Conservation (phyloP, 2,113 vertebrate species). For the Girardinichthys multiradiatus region DNA sequence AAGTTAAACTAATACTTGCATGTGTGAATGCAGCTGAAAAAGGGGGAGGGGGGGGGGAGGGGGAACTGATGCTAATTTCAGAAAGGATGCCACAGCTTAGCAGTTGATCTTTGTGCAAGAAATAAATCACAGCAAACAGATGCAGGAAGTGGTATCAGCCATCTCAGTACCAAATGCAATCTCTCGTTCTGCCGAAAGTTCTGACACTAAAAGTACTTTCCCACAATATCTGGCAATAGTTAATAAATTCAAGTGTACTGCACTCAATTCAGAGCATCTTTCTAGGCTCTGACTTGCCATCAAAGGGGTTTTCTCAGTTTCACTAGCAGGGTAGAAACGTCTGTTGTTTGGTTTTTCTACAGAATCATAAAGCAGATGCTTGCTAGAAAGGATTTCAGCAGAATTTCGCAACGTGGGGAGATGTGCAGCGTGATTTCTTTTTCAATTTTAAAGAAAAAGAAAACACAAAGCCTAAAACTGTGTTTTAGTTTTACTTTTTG, state of each 20-base stretch:
- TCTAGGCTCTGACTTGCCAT: constrained; percentile 22
- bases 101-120: constrained; percentile 11
- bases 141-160: constrained; percentile 72
- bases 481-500: neutral
- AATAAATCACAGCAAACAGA: constrained; percentile 72
- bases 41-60: neutral
- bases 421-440: neutral
- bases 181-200: constrained; percentile 2
- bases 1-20: neutral
- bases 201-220: constrained; percentile 32
- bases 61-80: constrained; percentile 11
- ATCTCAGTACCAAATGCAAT: constrained; percentile 4
- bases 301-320: constrained; percentile 65
- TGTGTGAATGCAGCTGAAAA: neutral
- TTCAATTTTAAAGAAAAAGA: neutral
- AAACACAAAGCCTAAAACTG: neutral
- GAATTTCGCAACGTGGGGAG: neutral
- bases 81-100: constrained; percentile 29
- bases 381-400: neutral
- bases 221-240: constrained; percentile 33
- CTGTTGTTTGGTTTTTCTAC: constrained; percentile 21
- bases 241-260: constrained; percentile 15
- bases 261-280: constrained; percentile 27
- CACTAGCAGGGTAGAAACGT: constrained; percentile 5
- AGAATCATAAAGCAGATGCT: constrained; percentile 8